Conservation (phyloP, 2,888 invertebrate genomes). For the Cryptops parisi region DNA sequence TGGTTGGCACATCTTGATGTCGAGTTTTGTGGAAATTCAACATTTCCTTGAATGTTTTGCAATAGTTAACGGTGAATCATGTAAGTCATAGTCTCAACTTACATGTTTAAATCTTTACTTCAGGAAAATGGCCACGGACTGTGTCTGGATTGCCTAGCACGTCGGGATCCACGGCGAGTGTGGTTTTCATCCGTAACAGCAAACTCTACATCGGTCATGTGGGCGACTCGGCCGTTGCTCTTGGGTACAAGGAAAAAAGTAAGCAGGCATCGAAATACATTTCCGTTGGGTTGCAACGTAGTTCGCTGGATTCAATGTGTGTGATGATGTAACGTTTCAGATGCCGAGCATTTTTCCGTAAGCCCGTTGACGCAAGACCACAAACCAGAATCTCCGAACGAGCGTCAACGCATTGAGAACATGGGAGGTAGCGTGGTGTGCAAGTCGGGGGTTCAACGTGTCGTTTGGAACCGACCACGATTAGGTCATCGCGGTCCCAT, state of each 20-base stretch:
- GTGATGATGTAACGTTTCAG: slow-evolving; percentile 28
- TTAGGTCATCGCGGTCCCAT: slow-evolving; percentile 75
- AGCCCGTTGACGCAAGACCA: slow-evolving; percentile 79
- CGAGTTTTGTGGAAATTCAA: too few species aligned
- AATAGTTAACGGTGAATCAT: too few species aligned
- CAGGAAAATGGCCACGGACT: slow-evolving; percentile 94
- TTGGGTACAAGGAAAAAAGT: slow-evolving; percentile 55
- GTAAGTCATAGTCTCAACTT: not conserved
- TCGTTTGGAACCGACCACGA: slow-evolving; percentile 91
- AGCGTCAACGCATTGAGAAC: slow-evolving; percentile 61
- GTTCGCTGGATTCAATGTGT: too few species aligned
- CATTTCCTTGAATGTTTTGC: too few species aligned
- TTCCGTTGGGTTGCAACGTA: too few species aligned
- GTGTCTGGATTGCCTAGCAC: slow-evolving; percentile 88
- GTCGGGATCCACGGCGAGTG: slow-evolving; percentile 92
- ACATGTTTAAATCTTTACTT: slow-evolving; percentile 22
- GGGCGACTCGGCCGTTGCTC: slow-evolving; percentile 91
- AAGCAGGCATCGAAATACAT: too few species aligned
- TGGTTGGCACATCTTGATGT: too few species aligned
- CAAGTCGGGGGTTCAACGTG: slow-evolving; percentile 77
- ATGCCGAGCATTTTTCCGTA: slow-evolving; percentile 57
- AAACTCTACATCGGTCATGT: slow-evolving; percentile 97
- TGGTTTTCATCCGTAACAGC: slow-evolving; percentile 82
- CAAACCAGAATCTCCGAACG: slow-evolving; percentile 78
- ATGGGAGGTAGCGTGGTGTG: slow-evolving; percentile 41